Base-by-base conservation (phyloP, 1,140 invertebrate genomes). In the Drosophila pachea region DNA sequence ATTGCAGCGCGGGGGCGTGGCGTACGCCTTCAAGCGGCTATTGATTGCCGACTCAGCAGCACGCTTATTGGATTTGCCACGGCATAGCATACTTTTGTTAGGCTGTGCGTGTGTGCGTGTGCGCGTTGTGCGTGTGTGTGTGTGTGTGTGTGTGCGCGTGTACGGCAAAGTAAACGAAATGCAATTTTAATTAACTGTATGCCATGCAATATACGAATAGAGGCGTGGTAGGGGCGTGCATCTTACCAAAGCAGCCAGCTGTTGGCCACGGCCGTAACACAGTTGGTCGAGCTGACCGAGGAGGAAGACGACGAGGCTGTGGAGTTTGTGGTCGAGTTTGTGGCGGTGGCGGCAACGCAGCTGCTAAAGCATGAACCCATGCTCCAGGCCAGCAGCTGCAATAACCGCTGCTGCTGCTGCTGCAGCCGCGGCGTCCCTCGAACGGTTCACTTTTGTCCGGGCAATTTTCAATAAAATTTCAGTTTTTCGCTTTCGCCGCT, bases 321-420 rank as follows among this genome's bases (percentile, higher is more conserved):
- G n/a, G 64, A 73, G 14, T 55, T 54, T 31, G 58, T 53, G n/a
- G 54, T 54, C 31, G 67, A 56, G 16, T 31, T 68, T 7, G 71
- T 45, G 50, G 62, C 43, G 63, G 32, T 64, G 65, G 68, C 60
- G 67, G 69, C 49, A 38, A 71, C 69, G 35, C 82, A 86, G 75
- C 77, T 82, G 68, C 82, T 82, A 33, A 86, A 63, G 54, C 82
- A 86, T 76, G 82, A 81, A 79, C 82, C 82, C 82, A 86, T 86
- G 56, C 71, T 84, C 67, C 50, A 59, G 22, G n/a, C 32, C 35
- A 38, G 52, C 50, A 59, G 54, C 35, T 56, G 67, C 55, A 58
- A 55, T 38, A 56, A 9, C 42, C 42, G 38, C 52, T 48, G 56
- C 22, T 43, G 8, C 22, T 54, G 53, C 47, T 49, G 48, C 8